Evolutionary conservation across 2,797 vertebrate species (phyloP).

Genomic region (Acipenser oxyrinchus): DNA sequence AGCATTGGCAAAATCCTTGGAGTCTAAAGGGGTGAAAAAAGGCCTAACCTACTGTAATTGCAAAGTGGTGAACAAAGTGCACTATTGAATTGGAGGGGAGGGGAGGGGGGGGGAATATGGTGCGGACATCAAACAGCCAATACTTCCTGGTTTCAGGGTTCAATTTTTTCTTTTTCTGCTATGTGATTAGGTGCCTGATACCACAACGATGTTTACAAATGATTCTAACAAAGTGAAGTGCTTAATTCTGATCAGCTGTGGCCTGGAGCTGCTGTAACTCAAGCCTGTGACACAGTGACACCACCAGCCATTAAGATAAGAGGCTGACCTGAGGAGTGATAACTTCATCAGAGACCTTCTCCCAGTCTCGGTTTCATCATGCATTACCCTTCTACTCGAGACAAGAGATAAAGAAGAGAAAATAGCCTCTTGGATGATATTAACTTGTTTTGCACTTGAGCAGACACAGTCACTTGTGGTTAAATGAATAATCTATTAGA

Average conservation of each 20-base stretch:
- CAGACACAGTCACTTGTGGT: slow-evolving; percentile 12
- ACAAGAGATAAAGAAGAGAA: slow-evolving; percentile 11
- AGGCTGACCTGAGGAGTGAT: slow-evolving; percentile 1
- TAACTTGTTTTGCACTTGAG: slow-evolving; percentile 11
- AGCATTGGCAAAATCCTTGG: no score
- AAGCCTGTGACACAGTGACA: slow-evolving; percentile 17
- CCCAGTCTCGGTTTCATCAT: neutral
- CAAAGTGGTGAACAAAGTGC: no score
- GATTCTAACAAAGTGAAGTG: slow-evolving; percentile 18
- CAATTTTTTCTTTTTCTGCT: no score
- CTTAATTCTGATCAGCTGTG: slow-evolving; percentile 25
- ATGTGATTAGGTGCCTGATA: no score
- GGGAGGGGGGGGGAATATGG: no score
- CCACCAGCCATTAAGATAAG: slow-evolving; percentile 9
- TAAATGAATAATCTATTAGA: slow-evolving; percentile 9
- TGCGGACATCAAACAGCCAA: no score
- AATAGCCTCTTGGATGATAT: neutral
- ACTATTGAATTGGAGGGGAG: no score
- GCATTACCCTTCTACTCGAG: slow-evolving; percentile 1
- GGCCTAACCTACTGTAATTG: no score
- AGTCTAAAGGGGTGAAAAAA: no score
- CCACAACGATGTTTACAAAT: slow-evolving; percentile 17
- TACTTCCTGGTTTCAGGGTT: no score
- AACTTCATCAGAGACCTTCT: neutral
- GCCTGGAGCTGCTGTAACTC: slow-evolving; percentile 18